Base-by-base conservation (phyloP, 2,113 vertebrate species). In the Nerophis lumbriciformis region DNA sequence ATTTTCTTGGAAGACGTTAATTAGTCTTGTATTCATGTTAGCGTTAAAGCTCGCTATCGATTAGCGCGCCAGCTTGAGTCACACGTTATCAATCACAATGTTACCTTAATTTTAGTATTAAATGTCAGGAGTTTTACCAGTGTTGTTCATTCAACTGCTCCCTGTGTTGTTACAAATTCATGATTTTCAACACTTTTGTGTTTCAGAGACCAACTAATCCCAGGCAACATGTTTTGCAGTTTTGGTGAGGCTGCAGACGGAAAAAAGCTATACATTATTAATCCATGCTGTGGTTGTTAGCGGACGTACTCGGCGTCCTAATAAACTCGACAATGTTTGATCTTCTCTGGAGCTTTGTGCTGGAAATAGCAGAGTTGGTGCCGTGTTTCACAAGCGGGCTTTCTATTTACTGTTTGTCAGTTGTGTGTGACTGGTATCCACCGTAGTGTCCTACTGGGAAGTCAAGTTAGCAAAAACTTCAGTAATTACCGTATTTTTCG, bases 301-400 rank as follows among this genome's bases (percentile, higher is more conserved):
- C 68, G 58, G 77, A 77, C 79, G 79, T 70, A 57, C 68, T 47
- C 67, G 72, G 76, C 81, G 79, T 84, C 68, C 83, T 86, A 85
- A 89, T 84, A 79, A 81, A 75, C 79, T 81, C 79, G 57, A 64
- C 47, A n/a, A 81, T 83, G 85, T 85, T 83, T 87, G 84, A 88
- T 85, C 78, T 80, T 61, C 13, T 69, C 35, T 4, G 45, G 66
- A 78, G 56, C 65, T 79, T 69, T 51, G 38, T 63, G 64, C 79
- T 77, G 71, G 68, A 82, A 84, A 81, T 76, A 83, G 73, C 60
- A 77, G 72, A 77, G 55, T 68, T 59, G 47, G 75, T 69, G 66
- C 53, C 52, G 72, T 42, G 12, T 80, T 80, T 76, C 51, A 77
- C 39, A 73, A 79, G 62, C 13, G 65, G 55, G 48, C 49, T 38